A percentile compares a stretch with the other conserved stretches of the same genome.
phyloP scores from a whole-genome alignment of 2,888 invertebrate genomes.

The Caenorhabditis drosophilae region DNA sequence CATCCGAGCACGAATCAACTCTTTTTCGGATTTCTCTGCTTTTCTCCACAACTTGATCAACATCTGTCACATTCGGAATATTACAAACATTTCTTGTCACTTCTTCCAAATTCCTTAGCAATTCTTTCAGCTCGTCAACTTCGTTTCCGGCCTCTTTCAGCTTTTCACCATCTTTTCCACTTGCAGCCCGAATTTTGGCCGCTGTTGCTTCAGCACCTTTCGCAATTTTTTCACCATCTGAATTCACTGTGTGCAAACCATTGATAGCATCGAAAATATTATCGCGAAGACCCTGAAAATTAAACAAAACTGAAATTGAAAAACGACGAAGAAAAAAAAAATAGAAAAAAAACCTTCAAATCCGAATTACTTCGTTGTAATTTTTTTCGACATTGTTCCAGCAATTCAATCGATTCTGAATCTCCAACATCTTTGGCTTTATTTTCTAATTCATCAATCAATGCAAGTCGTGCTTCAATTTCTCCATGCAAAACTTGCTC shows the following conservation, averaged over 20 bases:
- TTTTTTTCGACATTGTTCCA: constrained; percentile 21
- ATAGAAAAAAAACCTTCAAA: constrained; percentile 22
- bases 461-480: constrained; percentile 39
- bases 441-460: constrained; percentile 39
- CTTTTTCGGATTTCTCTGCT: constrained; percentile 18
- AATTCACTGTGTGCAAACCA: constrained; percentile 38
- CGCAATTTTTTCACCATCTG: constrained; percentile 33
- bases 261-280: constrained; percentile 49
- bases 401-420: constrained; percentile 3
- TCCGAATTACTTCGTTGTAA: constrained; percentile 30
- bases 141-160: constrained; percentile 31
- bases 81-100: constrained; percentile 21
- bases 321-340: too few species aligned
- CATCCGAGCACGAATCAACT: constrained; percentile 25
- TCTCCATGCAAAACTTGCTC: constrained; percentile 48
- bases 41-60: constrained; percentile 22
- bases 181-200: constrained; percentile 20
- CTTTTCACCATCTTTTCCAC: constrained; percentile 19
- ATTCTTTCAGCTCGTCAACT: constrained; percentile 14
- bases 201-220: constrained; percentile 23
- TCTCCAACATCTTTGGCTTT: constrained; percentile 27
- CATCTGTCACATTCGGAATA: constrained; percentile 45
- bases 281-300: constrained; percentile 36
- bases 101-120: constrained; percentile 36
- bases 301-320: too few species aligned